Percentiles rank a stretch among this genome's conserved stretches.
phyloP scores from a whole-genome alignment of 2,113 vertebrate species.

The Sprattus sprattus region DNA sequence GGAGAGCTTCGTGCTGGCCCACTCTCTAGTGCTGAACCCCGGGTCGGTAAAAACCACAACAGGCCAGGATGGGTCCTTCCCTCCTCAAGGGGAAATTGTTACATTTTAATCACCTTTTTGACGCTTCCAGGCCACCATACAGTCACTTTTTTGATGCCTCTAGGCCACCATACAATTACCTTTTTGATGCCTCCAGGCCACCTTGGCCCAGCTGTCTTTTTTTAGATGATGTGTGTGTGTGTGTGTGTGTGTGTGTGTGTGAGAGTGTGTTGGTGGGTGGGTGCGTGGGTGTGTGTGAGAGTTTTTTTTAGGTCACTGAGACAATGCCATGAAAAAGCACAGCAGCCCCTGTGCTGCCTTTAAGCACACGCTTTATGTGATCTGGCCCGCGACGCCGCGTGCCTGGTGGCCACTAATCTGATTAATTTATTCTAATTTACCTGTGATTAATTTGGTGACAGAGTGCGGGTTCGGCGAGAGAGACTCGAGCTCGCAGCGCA shows the following conservation, averaged over 20 bases:
- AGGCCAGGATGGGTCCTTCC: neutral
- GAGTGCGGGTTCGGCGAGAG: neutral
- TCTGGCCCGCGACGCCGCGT: neutral
- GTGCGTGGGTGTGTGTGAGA: neutral
- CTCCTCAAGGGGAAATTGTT: neutral
- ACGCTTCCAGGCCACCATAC: neutral
- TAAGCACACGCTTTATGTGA: neutral
- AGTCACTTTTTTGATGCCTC: neutral
- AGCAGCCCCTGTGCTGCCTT: neutral
- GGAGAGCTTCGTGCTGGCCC: too few relatives aligned
- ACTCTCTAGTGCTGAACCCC: neutral
- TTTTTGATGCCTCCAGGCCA: neutral
- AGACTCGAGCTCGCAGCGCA: neutral
- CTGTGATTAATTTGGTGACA: slow-evolving; percentile 4
- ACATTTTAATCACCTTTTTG: neutral
- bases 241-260: neutral
- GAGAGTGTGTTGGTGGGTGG: neutral
- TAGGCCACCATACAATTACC: neutral
- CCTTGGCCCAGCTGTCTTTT: neutral
- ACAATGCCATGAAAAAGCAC: neutral
- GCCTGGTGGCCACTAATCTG: neutral
- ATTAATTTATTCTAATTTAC: slow-evolving; percentile 2
- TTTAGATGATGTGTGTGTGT: neutral
- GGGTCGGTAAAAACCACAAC: neutral
- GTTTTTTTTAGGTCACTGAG: slow-evolving; percentile 7